Evolutionary conservation across 2,113 vertebrate genomes (phyloP), one percentile per base, ranked within the genome.

Genomic region (Centropus unirufus): DNA sequence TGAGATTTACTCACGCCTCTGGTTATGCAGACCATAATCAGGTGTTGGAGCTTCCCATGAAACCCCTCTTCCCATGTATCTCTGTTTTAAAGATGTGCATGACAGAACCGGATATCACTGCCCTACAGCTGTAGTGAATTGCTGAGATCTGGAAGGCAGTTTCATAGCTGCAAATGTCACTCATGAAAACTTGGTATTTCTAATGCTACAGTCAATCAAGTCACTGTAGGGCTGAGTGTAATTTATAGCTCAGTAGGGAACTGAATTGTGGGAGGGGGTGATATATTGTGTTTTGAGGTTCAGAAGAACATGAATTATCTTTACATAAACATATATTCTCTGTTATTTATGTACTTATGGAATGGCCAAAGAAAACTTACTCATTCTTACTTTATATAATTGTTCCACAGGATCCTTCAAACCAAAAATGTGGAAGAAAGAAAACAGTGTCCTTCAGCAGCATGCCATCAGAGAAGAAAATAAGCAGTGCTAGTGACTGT

Each of bases 371-470:
- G 42, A 55, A 95, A 75, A 63, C 57, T 34, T 69, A 89, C 11
- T 96, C 19, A 32, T 63, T 80, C 54, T 44, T 92, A 95, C 90
- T 64, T 39, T 4, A 51, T 86, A 12, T 67, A 39, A 74, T 97
- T 97, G 21, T 93, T 92, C 95, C 90, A 27, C 97, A 99, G 99
- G 99, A 99, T 96, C 99, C 99, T 69, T 98, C 98, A 16, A 98
- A 98, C 91, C 99, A 99, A 97, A 99, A 99, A 97, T 97, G 98
- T 51, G 98, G 98, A 44, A 98, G 99, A 66, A 99, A 99, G 98
- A 99, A 99, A 96, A 99, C 99, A 0, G 99, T 99, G 74, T 99
- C 99, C 26, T 99, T 99, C 97, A 99, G 99, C 97, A 99, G 99
- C 97, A 99, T 99, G 98, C 99, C 99, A 9, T 99, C 99, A 1